A percentile compares a stretch with the other conserved stretches of the same genome.
These are phyloP conservation scores for Marisa cornuarietis DNA, from an alignment of 1,140 invertebrate species.

Conservation along the genomic window DNA sequence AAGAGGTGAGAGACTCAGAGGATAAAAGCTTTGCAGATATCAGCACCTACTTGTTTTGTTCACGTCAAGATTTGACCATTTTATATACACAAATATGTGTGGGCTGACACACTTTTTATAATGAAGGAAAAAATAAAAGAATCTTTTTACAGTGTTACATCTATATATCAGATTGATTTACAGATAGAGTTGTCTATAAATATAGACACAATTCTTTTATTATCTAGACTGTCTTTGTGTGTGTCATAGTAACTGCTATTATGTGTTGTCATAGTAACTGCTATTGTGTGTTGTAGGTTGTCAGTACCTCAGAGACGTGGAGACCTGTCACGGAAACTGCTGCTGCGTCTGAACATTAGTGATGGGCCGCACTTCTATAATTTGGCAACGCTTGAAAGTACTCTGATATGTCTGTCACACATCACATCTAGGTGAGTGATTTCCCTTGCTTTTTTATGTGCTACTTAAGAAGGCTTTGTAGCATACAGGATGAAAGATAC, in stretches of 20 bases:
- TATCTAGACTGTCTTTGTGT: no score
- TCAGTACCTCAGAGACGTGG: slow-evolving; percentile 52
- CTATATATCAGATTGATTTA: no score
- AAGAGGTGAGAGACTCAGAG: slow-evolving; percentile 40
- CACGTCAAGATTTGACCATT: no score
- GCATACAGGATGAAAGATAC: no score
- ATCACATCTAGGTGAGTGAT: slow-evolving; percentile 61
- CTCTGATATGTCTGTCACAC: slow-evolving; percentile 61
- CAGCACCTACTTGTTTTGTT: background rate
- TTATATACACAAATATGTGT: background rate
- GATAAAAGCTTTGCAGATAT: background rate
- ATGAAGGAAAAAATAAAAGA: no score
- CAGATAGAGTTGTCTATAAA: no score
- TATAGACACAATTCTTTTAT: no score
- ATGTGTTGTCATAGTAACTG: background rate
- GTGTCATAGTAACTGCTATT: no score
- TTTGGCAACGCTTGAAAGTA: slow-evolving; percentile 61
- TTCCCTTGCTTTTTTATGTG: background rate
- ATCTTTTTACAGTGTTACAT: no score
- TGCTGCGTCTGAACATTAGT: slow-evolving; percentile 56
- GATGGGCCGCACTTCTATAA: slow-evolving; percentile 67
- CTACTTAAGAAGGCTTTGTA: no score
- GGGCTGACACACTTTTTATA: no score
- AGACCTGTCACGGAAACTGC: slow-evolving; percentile 49
- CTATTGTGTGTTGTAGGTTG: slow-evolving; percentile 30